Evolutionary conservation across 1,140 invertebrate genomes (phyloP).

Genomic region (Drosophila grimshawi): DNA sequence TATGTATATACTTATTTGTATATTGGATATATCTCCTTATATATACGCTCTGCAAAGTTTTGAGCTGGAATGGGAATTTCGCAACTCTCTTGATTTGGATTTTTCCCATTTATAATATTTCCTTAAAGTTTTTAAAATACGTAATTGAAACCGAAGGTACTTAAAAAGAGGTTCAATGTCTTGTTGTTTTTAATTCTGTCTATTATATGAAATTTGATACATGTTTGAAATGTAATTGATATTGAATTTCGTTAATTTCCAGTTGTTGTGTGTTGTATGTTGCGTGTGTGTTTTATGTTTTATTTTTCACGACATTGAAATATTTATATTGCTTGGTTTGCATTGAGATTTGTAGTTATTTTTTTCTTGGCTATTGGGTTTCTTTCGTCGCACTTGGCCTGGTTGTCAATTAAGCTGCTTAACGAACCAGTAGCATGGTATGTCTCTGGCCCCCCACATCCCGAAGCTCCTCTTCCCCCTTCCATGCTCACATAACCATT

Average conservation of each 20-base stretch:
- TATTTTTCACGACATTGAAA: slow-evolving; percentile 17
- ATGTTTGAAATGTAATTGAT: slow-evolving; percentile 6
- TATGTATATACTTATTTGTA: no score
- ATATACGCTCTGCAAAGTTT: no score
- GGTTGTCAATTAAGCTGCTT: slow-evolving; percentile 65
- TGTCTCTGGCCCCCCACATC: no score
- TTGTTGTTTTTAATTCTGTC: not conserved
- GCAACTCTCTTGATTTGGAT: no score
- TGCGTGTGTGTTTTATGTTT: no score
- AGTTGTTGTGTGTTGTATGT: not conserved
- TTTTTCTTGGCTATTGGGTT: slow-evolving; percentile 2
- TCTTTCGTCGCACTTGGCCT: slow-evolving; percentile 37
- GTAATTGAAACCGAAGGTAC: not conserved
- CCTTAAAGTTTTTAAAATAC: not conserved
- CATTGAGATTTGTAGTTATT: not conserved
- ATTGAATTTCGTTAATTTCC: not conserved
- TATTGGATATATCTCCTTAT: no score
- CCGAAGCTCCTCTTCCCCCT: not conserved
- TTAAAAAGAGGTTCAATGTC: not conserved
- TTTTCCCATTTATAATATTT: no score
- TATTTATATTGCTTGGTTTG: slow-evolving; percentile 7
- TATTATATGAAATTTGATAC: slow-evolving; percentile 3
- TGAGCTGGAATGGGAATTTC: no score
- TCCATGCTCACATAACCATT: slow-evolving; percentile 27
- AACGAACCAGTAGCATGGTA: slow-evolving; percentile 45